phyloP scores from a whole-genome alignment of 2,888 invertebrate genomes.

The Tribolium freemani region DNA sequence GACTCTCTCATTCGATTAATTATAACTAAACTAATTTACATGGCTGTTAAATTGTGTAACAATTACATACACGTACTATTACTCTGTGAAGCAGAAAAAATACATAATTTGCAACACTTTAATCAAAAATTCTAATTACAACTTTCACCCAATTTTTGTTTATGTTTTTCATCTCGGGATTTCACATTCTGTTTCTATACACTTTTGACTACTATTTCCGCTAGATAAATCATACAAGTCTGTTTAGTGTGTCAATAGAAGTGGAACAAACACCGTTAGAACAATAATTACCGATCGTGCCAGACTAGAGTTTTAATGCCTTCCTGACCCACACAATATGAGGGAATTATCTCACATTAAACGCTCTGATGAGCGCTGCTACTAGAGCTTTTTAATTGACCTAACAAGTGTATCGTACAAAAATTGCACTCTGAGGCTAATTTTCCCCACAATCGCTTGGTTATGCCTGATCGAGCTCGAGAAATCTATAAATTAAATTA shows the following conservation, averaged over 20 bases:
- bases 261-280: slow-evolving; percentile 48
- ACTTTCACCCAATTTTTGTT: background rate
- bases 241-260: slow-evolving; percentile 43
- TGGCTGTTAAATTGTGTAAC: background rate
- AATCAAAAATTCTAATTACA: background rate
- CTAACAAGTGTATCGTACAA: slow-evolving; percentile 4
- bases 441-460: background rate
- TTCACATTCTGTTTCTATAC: background rate
- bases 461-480: background rate
- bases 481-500: slow-evolving; percentile 28
- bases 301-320: slow-evolving; percentile 3
- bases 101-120: background rate
- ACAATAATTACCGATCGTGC: slow-evolving; percentile 45
- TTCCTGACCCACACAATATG: slow-evolving; percentile 20
- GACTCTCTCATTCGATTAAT: background rate
- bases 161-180: background rate
- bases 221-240: background rate
- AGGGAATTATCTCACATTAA: slow-evolving; percentile 19
- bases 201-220: background rate
- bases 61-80: background rate
- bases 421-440: background rate
- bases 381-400: slow-evolving; percentile 10
- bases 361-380: slow-evolving; percentile 9
- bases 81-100: background rate
- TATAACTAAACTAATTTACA: background rate